phyloP scores from a whole-genome alignment of 2,888 invertebrate genomes.

The Epicampocera succincta region DNA sequence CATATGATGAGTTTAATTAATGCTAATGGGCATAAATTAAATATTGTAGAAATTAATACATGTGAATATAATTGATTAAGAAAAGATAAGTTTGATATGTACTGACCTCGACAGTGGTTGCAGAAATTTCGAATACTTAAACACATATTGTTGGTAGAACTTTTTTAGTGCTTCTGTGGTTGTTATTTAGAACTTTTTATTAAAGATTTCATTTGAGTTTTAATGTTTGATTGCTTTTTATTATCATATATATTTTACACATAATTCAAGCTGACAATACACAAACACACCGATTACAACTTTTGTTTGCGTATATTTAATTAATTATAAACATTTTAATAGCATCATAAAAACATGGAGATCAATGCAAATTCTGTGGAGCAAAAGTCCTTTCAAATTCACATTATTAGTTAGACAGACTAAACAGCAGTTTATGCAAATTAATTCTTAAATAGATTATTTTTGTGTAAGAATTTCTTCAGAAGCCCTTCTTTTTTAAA shows the following conservation, averaged over 20 bases:
- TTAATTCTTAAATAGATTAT: too few relatives aligned
- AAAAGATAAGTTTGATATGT: conserved; percentile 43
- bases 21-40: conserved; percentile 17
- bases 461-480: too few relatives aligned
- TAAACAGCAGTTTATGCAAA: too few relatives aligned
- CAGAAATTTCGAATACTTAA: conserved; percentile 78
- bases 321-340: too few relatives aligned
- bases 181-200: conserved; percentile 20
- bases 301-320: too few relatives aligned
- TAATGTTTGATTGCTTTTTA: conserved; percentile 20
- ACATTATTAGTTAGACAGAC: too few relatives aligned
- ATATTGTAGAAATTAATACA: too few relatives aligned
- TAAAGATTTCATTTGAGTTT: conserved; percentile 31
- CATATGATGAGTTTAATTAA: not conserved
- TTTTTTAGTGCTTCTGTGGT: conserved; percentile 19
- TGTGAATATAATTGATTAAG: conserved; percentile 24
- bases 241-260: conserved; percentile 7
- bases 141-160: conserved; percentile 74
- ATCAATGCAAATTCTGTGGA: too few relatives aligned
- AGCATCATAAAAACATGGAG: too few relatives aligned
- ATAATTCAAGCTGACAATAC: conserved; percentile 40
- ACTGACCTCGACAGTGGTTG: conserved; percentile 78
- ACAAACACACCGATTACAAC: not conserved
- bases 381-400: too few relatives aligned
- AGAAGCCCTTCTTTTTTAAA: too few relatives aligned